Evolutionary conservation across 1,140 invertebrate genomes (phyloP), one percentile per base, ranked within the genome.

Genomic region (Prorops nasuta): DNA sequence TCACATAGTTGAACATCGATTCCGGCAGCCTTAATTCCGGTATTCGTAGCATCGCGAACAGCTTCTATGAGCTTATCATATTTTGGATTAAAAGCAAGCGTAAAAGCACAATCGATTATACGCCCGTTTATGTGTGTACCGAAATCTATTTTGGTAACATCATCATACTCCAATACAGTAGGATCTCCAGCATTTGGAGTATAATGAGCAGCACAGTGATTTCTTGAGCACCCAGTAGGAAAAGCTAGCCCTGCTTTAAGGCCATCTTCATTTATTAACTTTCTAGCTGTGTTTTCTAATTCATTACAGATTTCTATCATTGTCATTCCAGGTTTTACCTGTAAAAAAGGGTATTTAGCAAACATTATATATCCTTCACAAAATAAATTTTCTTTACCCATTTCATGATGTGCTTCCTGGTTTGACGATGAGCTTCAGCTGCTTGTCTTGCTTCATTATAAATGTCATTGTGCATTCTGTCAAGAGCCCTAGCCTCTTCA

Each of bases 281-380:
- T 88, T 14, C 98, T 84, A 3, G 95, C 90, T 14, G 88, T 94
- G 9, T 86, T 86, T 78, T 99, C 98, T 17, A 99, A 79, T 64
- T 96, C 93, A 76, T 98, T 96, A 78, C 95, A 98, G 56, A 99
- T 98, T 71, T 99, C 86, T 66, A 98, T 96, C 96, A 99, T 98
- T 0, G 88, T 95, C 94, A 98, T 98, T 49, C 97, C 98, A 0
- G 97, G 94, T 73, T 98, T 96, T 12, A 99, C 92, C 82, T 88
- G 18, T 4, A 44, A 41, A 22, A 37, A 28, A 20, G 39, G 20
- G 15, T 50, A 16, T 28, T 34, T 19, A 19, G 4, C 40, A 34
- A 40, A 42, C 14, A 18, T 31, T 0, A 19, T 32, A n/a, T 32
- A 46, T 42, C 15, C 1, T 18, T 49, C 16, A 35, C 24, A 24